A percentile compares a stretch with the other conserved stretches of the same genome.
Evolutionary conservation across 2,113 vertebrate genomes (phyloP).

Genomic region (Dicrurus megarhynchus): DNA sequence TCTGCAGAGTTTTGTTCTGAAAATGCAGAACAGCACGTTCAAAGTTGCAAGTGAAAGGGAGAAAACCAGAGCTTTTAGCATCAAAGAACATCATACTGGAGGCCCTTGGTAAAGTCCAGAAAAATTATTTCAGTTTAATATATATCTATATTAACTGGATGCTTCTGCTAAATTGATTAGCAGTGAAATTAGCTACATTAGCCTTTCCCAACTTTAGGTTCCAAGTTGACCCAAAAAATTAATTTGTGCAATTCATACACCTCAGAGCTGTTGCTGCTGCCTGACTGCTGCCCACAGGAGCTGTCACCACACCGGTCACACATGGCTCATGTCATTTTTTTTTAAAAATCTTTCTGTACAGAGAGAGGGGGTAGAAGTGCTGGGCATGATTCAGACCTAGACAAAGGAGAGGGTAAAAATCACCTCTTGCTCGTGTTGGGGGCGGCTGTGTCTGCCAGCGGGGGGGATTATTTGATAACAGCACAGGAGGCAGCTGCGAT

Average conservation of each 20-base stretch:
- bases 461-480: background rate
- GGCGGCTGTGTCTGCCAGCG: background rate
- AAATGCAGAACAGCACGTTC: background rate
- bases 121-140: conserved; percentile 14
- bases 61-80: background rate
- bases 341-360: background rate
- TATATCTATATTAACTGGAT: background rate
- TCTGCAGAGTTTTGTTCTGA: background rate
- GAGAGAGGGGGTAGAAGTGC: background rate
- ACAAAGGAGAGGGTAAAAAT: background rate
- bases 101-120: background rate
- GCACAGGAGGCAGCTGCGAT: background rate
- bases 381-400: background rate
- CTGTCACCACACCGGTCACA: background rate
- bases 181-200: background rate
- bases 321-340: background rate
- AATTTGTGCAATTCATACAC: background rate
- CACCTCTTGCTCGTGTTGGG: background rate
- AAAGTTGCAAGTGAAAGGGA: background rate
- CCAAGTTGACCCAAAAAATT: background rate
- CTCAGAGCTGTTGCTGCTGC: background rate
- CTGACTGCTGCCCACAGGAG: background rate
- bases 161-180: background rate
- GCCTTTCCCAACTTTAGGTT: background rate
- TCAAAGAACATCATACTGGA: background rate